Evolutionary conservation across 2,888 invertebrate genomes (phyloP), one percentile per base, ranked within the genome.

Genomic region (Operophtera brumata): DNA sequence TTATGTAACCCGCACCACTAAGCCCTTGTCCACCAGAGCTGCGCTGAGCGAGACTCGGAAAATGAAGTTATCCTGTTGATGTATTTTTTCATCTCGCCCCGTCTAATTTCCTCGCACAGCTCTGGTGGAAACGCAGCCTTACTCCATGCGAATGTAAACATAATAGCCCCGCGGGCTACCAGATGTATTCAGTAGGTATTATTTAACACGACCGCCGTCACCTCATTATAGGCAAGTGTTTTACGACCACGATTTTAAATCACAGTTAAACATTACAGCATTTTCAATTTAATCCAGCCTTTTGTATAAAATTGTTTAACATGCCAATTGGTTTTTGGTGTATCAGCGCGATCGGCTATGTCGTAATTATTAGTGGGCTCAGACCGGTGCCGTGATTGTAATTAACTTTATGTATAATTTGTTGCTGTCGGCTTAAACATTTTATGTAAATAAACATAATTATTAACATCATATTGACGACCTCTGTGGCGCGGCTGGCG

Each of bases 261-360:
- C 60, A 65, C 61, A 64, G 66, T 68, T 66, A 69, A 70, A 69
- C 64, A 70, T 73, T 69, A 71, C 67, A 66, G 64, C 62, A 68
- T 70, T 73, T 70, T 26, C 25, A 72, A 74, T 74, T 72, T 37
- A 68, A 75, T 73, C 64, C 65, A 75, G 73, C 64, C 65, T 66
- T 57, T 65, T 63, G 68, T 72, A 64, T 76, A 73, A 71, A 76
- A 71, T 62, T 69, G 64, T 71, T 67, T 50, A 62, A 70, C 64
- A 63, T 50, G 57, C 62, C 56, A 61, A 61, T 68, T 62, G 53
- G 50, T 57, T 47, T 28, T 50, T 34, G 36, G 42, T 46, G 37
- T 44, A 53, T 50, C 51, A 44, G 51, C 42, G 57, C 39, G 41
- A 53, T 52, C 48, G 45, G 11, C 41, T 47, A 37, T 40, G 53